These are phyloP conservation scores for Drosophila varians DNA, from an alignment of 1,140 invertebrate species.

Conservation along the genomic window DNA sequence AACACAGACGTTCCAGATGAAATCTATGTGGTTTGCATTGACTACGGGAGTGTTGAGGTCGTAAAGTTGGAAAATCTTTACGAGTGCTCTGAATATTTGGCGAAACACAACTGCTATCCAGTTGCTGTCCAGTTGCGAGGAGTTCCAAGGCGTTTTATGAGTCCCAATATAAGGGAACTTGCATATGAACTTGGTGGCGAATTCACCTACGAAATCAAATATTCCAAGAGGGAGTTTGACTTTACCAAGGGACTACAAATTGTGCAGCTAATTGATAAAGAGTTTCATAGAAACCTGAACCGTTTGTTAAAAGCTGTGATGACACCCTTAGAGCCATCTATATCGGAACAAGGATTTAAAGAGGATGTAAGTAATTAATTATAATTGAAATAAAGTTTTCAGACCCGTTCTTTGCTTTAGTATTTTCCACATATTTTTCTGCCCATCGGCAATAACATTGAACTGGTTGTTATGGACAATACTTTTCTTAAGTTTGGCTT, in stretches of 20 bases:
- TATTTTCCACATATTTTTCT: conserved; percentile 43
- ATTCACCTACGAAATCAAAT: conserved; percentile 52
- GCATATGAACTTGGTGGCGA: conserved; percentile 46
- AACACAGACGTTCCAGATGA: conserved; percentile 38
- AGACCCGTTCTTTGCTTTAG: conserved; percentile 28
- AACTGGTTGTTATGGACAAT: conserved; percentile 74
- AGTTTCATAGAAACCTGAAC: conserved; percentile 58
- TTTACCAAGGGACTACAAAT: conserved; percentile 38
- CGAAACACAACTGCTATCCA: conserved; percentile 46
- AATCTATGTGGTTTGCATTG: conserved; percentile 66
- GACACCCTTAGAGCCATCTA: conserved; percentile 42
- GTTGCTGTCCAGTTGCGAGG: conserved; percentile 62
- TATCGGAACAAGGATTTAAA: conserved; percentile 14
- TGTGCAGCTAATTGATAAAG: conserved; percentile 45
- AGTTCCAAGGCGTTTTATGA: conserved; percentile 48
- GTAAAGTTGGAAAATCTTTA: conserved; percentile 42
- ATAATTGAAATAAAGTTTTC: neutral
- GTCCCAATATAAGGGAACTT: conserved; percentile 46
- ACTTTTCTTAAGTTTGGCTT: conserved; percentile 48
- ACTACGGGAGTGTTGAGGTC: conserved; percentile 70
- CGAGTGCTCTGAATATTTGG: conserved; percentile 41
- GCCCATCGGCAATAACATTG: conserved; percentile 49
- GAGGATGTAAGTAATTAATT: conserved; percentile 49
- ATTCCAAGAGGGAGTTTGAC: conserved; percentile 38
- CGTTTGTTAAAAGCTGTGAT: conserved; percentile 49